Evolutionary conservation across 2,113 vertebrate species (phyloP).

Genomic region (Xenus cinereus): DNA sequence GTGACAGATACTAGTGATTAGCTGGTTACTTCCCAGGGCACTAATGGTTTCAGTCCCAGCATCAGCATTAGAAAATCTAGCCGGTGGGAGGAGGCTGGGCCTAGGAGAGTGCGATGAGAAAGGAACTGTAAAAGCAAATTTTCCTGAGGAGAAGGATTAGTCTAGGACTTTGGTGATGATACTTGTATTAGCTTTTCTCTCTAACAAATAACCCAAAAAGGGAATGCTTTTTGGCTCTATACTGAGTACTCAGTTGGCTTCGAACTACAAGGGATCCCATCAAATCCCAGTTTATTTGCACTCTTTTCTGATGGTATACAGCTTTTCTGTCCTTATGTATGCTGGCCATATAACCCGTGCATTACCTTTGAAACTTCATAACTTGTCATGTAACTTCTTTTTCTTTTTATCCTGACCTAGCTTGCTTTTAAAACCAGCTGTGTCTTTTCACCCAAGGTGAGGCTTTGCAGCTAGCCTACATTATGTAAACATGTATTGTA

Average conservation of each 20-base stretch:
- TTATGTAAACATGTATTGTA: constrained; percentile 43
- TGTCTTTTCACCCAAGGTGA: not conserved
- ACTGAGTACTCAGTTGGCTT: not conserved
- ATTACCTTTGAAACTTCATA: not conserved
- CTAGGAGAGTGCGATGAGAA: not conserved
- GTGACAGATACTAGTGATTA: not conserved
- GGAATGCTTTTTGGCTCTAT: not conserved
- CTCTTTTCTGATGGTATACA: not conserved
- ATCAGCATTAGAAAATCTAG: not conserved
- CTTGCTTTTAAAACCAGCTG: constrained; percentile 33
- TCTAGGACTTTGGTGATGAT: not conserved
- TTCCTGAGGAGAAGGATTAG: not conserved
- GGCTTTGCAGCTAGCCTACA: constrained; percentile 18
- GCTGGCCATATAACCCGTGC: not conserved
- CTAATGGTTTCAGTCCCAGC: not conserved
- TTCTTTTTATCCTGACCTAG: not conserved
- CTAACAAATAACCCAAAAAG: not conserved
- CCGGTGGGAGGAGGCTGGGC: not conserved
- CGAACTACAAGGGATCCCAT: not conserved
- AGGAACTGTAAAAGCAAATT: not conserved
- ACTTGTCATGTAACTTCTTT: not conserved
- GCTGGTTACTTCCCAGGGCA: not conserved
- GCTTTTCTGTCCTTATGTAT: not conserved
- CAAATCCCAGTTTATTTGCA: not conserved
- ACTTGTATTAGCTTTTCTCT: not conserved